These are phyloP conservation scores for Steinernema khuongi DNA, from an alignment of 1,140 invertebrate species.

Conservation along the genomic window DNA sequence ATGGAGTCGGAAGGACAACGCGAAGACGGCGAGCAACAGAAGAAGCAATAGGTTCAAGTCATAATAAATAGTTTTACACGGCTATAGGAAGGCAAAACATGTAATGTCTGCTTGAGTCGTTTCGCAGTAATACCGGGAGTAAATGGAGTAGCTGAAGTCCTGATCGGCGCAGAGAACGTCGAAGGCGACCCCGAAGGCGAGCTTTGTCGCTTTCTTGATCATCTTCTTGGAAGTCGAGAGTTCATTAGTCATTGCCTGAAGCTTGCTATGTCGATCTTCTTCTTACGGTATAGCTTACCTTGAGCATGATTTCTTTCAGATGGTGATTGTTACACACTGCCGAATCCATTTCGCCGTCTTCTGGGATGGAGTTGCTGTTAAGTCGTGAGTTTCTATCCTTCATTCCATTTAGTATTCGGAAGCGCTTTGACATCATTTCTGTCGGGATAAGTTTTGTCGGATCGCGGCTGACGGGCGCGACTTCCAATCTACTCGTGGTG, in stretches of 20 bases:
- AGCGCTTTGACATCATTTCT: not conserved
- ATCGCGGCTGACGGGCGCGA: not conserved
- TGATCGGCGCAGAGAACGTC: conserved; percentile 37
- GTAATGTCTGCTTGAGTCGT: conserved; percentile 32
- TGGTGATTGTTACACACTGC: not conserved
- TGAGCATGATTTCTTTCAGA: not conserved
- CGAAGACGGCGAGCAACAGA: not conserved
- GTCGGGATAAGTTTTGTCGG: not conserved
- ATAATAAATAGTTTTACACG: not conserved
- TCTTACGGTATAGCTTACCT: not conserved
- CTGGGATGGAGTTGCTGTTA: not conserved
- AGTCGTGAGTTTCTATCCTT: not conserved
- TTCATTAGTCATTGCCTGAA: not conserved
- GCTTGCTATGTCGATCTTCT: not conserved
- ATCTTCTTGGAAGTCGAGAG: not conserved
- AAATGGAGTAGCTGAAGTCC: conserved; percentile 37
- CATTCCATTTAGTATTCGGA: not conserved
- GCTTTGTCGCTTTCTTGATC: not conserved
- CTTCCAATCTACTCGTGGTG: not conserved
- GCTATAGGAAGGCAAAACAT: conserved; percentile 37
- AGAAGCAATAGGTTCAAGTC: not conserved
- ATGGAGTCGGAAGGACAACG: conserved; percentile 32
- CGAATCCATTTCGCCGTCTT: not conserved
- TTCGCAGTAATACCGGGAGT: conserved; percentile 39
- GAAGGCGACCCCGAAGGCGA: conserved; percentile 12